A percentile compares a stretch with the other conserved stretches of the same genome.
These are phyloP conservation scores for Neocrepidodera transversa DNA, from an alignment of 2,888 invertebrate species.

Conservation along the genomic window DNA sequence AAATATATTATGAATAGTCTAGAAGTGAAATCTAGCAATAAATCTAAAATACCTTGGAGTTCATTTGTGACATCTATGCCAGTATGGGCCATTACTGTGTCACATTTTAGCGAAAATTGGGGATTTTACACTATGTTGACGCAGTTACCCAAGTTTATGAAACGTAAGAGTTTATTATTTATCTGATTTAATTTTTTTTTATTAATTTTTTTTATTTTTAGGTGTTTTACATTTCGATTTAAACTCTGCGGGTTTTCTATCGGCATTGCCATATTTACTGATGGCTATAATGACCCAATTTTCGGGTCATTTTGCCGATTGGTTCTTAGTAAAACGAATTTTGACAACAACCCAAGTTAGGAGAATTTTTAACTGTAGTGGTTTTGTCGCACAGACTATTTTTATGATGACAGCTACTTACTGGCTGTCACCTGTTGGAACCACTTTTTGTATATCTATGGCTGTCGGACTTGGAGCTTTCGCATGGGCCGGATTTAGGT, in stretches of 20 bases:
- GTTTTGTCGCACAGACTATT: slow-evolving; percentile 79
- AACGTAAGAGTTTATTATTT: slow-evolving; percentile 23
- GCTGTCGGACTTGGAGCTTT: slow-evolving; percentile 92
- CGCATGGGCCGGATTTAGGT: slow-evolving; percentile 93
- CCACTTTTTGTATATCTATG: slow-evolving; percentile 83
- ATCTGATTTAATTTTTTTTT: slow-evolving; percentile 1
- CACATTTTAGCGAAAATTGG: slow-evolving; percentile 90
- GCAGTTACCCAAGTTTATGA: slow-evolving; percentile 39
- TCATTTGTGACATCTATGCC: slow-evolving; percentile 77
- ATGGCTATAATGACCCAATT: slow-evolving; percentile 84
- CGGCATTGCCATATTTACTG: slow-evolving; percentile 86
- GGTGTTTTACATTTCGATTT: slow-evolving; percentile 77
- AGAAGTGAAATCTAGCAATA: slow-evolving; percentile 59
- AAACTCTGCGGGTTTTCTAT: slow-evolving; percentile 80
- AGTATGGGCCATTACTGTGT: slow-evolving; percentile 83
- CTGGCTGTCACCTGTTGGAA: slow-evolving; percentile 68
- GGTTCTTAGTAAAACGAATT: slow-evolving; percentile 69
- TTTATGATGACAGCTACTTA: slow-evolving; percentile 88
- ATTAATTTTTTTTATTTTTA: slow-evolving; percentile 54
- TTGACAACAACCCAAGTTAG: slow-evolving; percentile 78
- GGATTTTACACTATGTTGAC: slow-evolving; percentile 80
- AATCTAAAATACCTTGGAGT: slow-evolving; percentile 76
- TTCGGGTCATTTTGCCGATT: slow-evolving; percentile 86
- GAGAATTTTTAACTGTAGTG: slow-evolving; percentile 73
- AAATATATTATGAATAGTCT: slow-evolving; percentile 73